These are phyloP conservation scores for Parascotia fuliginaria DNA, from an alignment of 2,888 invertebrate genomes.

Conservation along the genomic window DNA sequence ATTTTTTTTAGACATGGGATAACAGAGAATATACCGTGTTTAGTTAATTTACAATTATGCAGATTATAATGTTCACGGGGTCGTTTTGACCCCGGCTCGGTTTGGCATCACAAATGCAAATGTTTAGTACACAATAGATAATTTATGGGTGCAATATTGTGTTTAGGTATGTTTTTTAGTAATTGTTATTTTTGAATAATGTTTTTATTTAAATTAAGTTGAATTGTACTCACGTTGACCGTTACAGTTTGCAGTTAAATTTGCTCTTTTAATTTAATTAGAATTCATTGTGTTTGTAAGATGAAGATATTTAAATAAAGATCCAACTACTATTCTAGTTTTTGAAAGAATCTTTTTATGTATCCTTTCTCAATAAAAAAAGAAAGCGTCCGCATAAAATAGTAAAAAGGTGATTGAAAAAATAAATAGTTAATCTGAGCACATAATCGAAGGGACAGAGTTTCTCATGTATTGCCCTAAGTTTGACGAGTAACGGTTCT, in stretches of 20 bases:
- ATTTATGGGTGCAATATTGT: slow-evolving; percentile 55
- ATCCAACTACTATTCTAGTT: slow-evolving; percentile 9
- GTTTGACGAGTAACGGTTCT: slow-evolving; percentile 79
- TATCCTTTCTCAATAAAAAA: slow-evolving; percentile 19
- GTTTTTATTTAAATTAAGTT: slow-evolving; percentile 14
- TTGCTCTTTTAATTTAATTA: slow-evolving; percentile 16
- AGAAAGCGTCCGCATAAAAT: slow-evolving; percentile 14
- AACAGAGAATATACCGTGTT: slow-evolving; percentile 60
- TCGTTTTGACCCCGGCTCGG: slow-evolving; percentile 37
- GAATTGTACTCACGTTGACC: slow-evolving; percentile 28
- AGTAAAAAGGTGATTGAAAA: slow-evolving; percentile 37
- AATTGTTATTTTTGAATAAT: slow-evolving; percentile 22
- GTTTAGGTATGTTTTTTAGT: slow-evolving; percentile 37
- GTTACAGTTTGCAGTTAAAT: slow-evolving; percentile 20
- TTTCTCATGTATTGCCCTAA: slow-evolving; percentile 78
- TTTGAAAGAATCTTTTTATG: slow-evolving; percentile 23
- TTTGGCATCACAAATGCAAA: slow-evolving; percentile 44
- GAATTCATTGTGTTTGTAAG: slow-evolving; percentile 18
- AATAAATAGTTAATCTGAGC: slow-evolving; percentile 29
- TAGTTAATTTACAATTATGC: slow-evolving; percentile 76
- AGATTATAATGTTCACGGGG: slow-evolving; percentile 53
- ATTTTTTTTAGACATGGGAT: slow-evolving; percentile 60
- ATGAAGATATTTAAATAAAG: slow-evolving; percentile 7
- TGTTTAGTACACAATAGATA: slow-evolving; percentile 34
- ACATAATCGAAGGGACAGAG: slow-evolving; percentile 46